Conservation (phyloP, 1,140 invertebrate genomes). For the Cyphomyrmex costatus region DNA sequence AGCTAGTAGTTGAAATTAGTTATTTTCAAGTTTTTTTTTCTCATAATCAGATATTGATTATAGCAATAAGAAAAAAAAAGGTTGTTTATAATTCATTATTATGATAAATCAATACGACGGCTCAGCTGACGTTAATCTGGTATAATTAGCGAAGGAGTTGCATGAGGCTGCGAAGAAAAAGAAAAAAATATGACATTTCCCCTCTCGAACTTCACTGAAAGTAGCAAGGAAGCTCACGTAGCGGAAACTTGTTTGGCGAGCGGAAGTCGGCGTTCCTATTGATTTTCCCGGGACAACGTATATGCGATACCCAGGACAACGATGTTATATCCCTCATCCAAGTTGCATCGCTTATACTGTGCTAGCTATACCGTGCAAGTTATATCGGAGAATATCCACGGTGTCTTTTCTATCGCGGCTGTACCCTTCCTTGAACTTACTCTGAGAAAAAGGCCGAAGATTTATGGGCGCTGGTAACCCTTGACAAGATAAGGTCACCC, state of each 20-base stretch:
- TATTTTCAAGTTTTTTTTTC: not conserved
- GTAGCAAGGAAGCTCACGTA: conserved; percentile 35
- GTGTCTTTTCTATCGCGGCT: conserved; percentile 48
- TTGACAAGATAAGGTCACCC: conserved; percentile 73
- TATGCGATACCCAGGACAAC: conserved; percentile 59
- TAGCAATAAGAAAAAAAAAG: not conserved
- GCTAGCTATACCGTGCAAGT: conserved; percentile 3
- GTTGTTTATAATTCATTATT: conserved; percentile 26
- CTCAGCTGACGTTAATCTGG: conserved; percentile 44
- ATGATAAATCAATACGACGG: not conserved
- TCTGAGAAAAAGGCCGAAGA: conserved; percentile 64
- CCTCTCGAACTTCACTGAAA: conserved; percentile 29
- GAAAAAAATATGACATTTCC: not conserved
- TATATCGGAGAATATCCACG: not conserved
- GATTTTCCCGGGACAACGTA: conserved; percentile 60
- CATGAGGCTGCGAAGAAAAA: too few relatives aligned
- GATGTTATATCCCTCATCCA: conserved; percentile 61
- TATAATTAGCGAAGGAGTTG: conserved; percentile 23
- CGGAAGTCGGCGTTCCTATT: conserved; percentile 58
- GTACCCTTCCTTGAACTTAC: conserved; percentile 72
- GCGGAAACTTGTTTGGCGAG: conserved; percentile 57
- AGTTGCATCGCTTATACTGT: conserved; percentile 60
- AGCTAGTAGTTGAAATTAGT: not conserved
- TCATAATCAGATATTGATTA: conserved; percentile 9
- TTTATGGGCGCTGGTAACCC: conserved; percentile 70